A percentile compares a stretch with the other conserved stretches of the same genome.
Evolutionary conservation across 2,113 vertebrate genomes (phyloP).

Genomic region (Ageneiosus marmoratus): DNA sequence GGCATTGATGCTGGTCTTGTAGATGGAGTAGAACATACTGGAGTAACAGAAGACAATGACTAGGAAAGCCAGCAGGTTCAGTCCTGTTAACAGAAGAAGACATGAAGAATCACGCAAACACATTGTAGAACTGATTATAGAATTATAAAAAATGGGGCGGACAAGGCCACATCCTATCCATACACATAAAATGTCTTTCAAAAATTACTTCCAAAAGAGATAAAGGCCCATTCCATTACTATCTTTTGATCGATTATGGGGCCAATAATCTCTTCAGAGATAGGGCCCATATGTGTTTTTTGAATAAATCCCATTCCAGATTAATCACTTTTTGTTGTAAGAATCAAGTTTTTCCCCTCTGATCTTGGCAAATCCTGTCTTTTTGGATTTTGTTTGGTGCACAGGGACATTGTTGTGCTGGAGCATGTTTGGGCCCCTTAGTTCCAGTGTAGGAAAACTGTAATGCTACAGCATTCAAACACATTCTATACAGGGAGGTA

Average conservation of each 20-base stretch:
- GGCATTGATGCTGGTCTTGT: conserved; percentile 73
- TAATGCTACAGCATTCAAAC: neutral
- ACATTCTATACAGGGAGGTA: neutral
- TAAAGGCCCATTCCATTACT: neutral
- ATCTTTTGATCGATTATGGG: neutral
- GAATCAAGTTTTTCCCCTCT: neutral
- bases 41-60: conserved; percentile 73
- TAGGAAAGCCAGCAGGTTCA: conserved; percentile 79
- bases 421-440: neutral
- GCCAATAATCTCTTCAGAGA: too few relatives aligned
- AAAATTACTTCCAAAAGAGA: neutral
- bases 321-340: neutral
- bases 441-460: neutral
- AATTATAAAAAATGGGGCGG: neutral
- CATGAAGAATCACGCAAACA: neutral
- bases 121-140: neutral
- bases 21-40: conserved; percentile 78
- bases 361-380: neutral
- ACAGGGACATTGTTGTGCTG: neutral
- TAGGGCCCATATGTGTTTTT: neutral
- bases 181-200: neutral
- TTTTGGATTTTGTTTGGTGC: neutral
- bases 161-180: neutral
- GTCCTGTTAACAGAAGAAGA: conserved; percentile 63
- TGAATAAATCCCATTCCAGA: neutral